Conservation (phyloP, 1,140 invertebrate species). For the Anoplolepis gracilipes region DNA sequence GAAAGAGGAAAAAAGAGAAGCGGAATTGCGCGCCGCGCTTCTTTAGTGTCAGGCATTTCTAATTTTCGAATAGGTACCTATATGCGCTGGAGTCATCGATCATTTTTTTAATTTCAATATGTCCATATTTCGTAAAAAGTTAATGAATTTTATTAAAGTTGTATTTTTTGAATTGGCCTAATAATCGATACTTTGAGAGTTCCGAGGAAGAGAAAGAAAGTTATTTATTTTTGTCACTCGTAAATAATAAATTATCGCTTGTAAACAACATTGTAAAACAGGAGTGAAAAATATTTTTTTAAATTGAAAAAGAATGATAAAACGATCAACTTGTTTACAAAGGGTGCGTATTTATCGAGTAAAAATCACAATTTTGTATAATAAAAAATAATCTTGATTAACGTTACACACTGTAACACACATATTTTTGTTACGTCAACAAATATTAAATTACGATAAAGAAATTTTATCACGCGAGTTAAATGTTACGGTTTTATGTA, state of each 20-base stretch:
- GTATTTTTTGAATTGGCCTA: not conserved
- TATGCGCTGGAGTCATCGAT: not conserved
- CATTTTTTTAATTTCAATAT: conserved; percentile 7
- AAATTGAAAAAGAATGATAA: not conserved
- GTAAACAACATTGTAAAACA: not conserved
- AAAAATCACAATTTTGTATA: not conserved
- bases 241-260: conserved; percentile 23
- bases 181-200: not conserved
- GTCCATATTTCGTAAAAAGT: not conserved
- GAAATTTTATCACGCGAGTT: conserved; percentile 25
- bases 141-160: not conserved
- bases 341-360: not conserved
- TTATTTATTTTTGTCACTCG: not conserved
- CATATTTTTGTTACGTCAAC: not conserved
- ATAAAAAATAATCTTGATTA: conserved; percentile 17
- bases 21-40: conserved; percentile 36
- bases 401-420: not conserved
- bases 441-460: conserved; percentile 23
- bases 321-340: conserved; percentile 39
- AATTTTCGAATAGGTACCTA: conserved; percentile 65
- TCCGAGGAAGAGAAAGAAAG: too few relatives aligned
- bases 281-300: conserved; percentile 5
- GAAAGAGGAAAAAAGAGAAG: conserved; percentile 63
- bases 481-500: conserved; percentile 14
- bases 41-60: conserved; percentile 59